Evolutionary conservation across 1,140 invertebrate species (phyloP).

Genomic region (Thaumetopoea pityocampa): DNA sequence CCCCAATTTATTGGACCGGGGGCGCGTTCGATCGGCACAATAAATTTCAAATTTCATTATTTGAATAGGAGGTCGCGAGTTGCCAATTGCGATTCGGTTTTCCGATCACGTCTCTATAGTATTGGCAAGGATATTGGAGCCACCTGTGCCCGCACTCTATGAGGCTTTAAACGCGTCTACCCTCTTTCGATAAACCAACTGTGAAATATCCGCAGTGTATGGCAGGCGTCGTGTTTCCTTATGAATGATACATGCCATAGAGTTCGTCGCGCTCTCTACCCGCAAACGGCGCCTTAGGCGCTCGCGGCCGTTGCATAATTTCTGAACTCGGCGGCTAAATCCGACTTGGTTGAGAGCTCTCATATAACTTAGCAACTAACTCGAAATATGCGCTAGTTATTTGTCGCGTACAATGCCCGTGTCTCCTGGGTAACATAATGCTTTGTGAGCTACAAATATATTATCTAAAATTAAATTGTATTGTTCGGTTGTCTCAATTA

Average conservation of each 20-base stretch:
- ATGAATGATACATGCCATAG: slow-evolving; percentile 69
- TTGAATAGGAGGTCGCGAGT: slow-evolving; percentile 70
- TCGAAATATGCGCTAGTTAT: slow-evolving; percentile 8
- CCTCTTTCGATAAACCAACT: slow-evolving; percentile 68
- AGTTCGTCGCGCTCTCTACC: slow-evolving; percentile 36
- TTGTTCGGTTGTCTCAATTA: no score
- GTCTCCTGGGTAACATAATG: slow-evolving; percentile 2
- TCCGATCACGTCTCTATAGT: slow-evolving; percentile 71
- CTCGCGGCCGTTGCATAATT: slow-evolving; percentile 50
- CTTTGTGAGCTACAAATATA: slow-evolving; percentile 2
- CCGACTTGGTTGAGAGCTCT: slow-evolving; percentile 20
- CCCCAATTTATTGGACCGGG: slow-evolving; percentile 52
- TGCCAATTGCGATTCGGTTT: slow-evolving; percentile 65
- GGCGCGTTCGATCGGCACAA: slow-evolving; percentile 56
- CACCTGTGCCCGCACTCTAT: slow-evolving; percentile 71
- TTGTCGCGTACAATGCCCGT: background rate
- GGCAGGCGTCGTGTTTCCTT: slow-evolving; percentile 59
- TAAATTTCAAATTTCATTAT: slow-evolving; percentile 75
- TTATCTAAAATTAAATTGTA: no score
- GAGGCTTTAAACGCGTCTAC: slow-evolving; percentile 69
- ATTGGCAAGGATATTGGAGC: slow-evolving; percentile 70
- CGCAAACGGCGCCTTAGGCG: slow-evolving; percentile 23
- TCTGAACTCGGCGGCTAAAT: slow-evolving; percentile 27
- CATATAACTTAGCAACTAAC: slow-evolving; percentile 12
- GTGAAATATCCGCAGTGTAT: slow-evolving; percentile 69